Evolutionary conservation across 2,113 vertebrate species (phyloP).

Genomic region (Ibidorhyncha struthersii): DNA sequence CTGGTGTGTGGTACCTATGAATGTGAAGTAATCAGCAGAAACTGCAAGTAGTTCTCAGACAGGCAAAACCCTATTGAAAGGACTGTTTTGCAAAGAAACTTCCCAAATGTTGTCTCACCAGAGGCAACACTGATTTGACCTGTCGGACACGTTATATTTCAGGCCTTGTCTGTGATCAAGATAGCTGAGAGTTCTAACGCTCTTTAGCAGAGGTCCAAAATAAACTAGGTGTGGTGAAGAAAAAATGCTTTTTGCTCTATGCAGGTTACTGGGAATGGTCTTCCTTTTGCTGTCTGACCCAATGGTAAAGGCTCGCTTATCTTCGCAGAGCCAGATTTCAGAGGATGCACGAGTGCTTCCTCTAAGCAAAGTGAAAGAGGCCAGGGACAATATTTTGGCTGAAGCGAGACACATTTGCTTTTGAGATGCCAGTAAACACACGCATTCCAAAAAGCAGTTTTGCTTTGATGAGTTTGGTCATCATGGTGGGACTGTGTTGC

Average conservation of each 20-base stretch:
- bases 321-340: neutral
- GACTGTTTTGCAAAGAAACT: neutral
- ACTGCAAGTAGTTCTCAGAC: neutral
- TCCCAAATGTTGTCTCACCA: neutral
- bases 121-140: neutral
- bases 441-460: neutral
- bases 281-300: constrained; percentile 2
- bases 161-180: neutral
- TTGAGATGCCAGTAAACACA: neutral
- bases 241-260: neutral
- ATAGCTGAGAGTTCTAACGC: neutral
- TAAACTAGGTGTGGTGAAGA: neutral
- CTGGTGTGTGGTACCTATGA: neutral
- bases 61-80: neutral
- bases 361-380: neutral
- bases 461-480: neutral
- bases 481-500: neutral
- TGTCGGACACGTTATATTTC: neutral
- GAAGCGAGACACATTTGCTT: neutral
- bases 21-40: neutral
- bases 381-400: neutral
- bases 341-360: neutral
- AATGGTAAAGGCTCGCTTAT: neutral
- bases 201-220: constrained; percentile 4
- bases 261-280: neutral